Evolutionary conservation across 2,888 invertebrate genomes (phyloP).

Genomic region (Theretra japonica): DNA sequence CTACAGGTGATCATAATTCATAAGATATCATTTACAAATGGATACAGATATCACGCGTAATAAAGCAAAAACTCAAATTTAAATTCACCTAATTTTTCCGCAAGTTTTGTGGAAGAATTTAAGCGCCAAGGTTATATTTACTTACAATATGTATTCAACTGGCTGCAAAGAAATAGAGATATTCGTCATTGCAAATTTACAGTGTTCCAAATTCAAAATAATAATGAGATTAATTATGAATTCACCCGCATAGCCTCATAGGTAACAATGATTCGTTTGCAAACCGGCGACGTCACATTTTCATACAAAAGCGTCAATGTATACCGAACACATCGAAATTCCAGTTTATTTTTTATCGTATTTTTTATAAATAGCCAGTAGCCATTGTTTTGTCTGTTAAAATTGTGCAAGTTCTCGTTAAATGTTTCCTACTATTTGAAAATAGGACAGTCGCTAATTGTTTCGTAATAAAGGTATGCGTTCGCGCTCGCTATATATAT

Average conservation of each 20-base stretch:
- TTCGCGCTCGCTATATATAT: slow-evolving; percentile 32
- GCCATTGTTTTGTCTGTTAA: slow-evolving; percentile 77
- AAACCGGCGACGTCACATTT: neutral
- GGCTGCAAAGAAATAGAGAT: neutral
- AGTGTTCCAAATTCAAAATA: neutral
- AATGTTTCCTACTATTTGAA: slow-evolving; percentile 75
- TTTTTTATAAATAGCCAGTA: slow-evolving; percentile 63
- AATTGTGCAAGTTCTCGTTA: slow-evolving; percentile 71
- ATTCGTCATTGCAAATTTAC: neutral
- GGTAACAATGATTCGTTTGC: neutral
- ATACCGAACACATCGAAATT: slow-evolving; percentile 37
- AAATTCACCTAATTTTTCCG: neutral
- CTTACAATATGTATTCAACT: neutral
- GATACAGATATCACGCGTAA: too few species aligned
- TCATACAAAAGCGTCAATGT: slow-evolving; percentile 44
- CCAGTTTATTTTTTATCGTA: slow-evolving; percentile 52
- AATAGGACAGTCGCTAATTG: slow-evolving; percentile 69
- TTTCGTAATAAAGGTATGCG: slow-evolving; percentile 60
- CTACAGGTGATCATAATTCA: too few species aligned
- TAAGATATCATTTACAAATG: too few species aligned
- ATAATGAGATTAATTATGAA: too few species aligned
- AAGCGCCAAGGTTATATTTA: slow-evolving; percentile 12
- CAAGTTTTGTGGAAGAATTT: neutral
- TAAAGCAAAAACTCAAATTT: too few species aligned
- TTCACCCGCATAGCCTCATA: too few species aligned